Conservation (phyloP, 2,113 vertebrate genomes). For the Coptodon rendalli region DNA sequence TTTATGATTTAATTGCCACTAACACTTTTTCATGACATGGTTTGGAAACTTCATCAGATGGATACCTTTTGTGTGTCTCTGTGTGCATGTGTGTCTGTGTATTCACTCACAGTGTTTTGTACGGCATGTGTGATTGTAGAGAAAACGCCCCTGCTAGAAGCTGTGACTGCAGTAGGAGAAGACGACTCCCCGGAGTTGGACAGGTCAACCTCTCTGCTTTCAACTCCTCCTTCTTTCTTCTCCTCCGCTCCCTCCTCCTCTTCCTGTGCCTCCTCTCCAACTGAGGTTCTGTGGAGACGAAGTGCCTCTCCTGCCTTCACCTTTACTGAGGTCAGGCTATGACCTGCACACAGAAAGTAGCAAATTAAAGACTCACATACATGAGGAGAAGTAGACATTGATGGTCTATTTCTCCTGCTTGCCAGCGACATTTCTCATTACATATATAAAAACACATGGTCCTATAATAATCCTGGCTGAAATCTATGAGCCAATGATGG, state of each 20-base stretch:
- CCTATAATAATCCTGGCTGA: background rate
- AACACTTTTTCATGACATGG: background rate
- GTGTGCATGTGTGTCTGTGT: background rate
- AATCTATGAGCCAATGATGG: background rate
- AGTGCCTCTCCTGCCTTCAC: slow-evolving; percentile 88
- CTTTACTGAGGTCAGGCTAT: slow-evolving; percentile 87
- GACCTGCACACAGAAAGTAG: slow-evolving; percentile 69
- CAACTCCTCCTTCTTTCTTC: slow-evolving; percentile 18
- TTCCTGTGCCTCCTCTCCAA: slow-evolving; percentile 66
- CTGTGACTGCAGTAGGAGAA: slow-evolving; percentile 32
- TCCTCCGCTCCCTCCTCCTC: slow-evolving; percentile 44
- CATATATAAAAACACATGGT: background rate
- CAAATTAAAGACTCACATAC: background rate
- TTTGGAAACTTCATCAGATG: background rate
- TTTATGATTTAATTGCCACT: background rate
- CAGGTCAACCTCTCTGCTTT: slow-evolving; percentile 28
- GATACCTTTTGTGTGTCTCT: background rate
- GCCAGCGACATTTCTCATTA: background rate
- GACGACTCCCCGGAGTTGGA: slow-evolving; percentile 41
- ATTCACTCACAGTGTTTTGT: slow-evolving; percentile 86
- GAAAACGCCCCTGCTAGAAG: slow-evolving; percentile 79
- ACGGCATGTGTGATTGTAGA: slow-evolving; percentile 85
- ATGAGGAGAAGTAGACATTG: background rate
- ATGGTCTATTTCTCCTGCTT: background rate
- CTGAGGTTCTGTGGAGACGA: slow-evolving; percentile 76